Conservation (phyloP, 2,113 vertebrate genomes). For the Cygnus atratus region DNA sequence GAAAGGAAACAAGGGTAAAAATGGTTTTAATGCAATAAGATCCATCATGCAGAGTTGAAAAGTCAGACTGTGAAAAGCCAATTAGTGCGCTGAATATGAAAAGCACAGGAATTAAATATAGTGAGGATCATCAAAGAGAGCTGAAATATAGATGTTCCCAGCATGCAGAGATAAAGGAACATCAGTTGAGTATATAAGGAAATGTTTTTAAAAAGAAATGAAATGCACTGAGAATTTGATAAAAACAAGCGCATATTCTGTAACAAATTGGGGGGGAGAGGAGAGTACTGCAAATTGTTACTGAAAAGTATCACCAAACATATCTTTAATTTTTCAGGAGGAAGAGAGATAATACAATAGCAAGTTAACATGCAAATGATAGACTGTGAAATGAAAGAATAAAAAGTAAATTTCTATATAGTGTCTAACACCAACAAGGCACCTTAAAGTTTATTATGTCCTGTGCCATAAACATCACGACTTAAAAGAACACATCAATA, state of each 20-base stretch:
- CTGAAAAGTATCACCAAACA: background rate
- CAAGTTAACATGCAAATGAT: background rate
- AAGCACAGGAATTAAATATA: background rate
- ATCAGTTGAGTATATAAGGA: background rate
- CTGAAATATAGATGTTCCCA: background rate
- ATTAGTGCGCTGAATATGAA: slow-evolving; percentile 39
- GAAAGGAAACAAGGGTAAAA: background rate
- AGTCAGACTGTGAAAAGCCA: slow-evolving; percentile 48
- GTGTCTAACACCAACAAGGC: background rate
- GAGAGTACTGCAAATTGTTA: background rate
- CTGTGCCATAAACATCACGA: background rate
- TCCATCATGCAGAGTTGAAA: background rate
- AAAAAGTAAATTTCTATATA: background rate
- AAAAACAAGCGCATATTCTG: background rate
- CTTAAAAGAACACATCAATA: background rate
- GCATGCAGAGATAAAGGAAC: background rate
- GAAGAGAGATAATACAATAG: background rate
- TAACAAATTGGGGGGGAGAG: background rate
- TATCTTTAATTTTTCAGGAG: background rate
- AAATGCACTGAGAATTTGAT: background rate
- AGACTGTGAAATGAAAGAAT: background rate
- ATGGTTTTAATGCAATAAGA: background rate
- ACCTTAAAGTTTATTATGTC: background rate
- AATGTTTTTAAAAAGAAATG: background rate
- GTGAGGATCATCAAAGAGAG: slow-evolving; percentile 31